Evolutionary conservation across 2,113 vertebrate genomes (phyloP).

Genomic region (Elaphurus davidianus): DNA sequence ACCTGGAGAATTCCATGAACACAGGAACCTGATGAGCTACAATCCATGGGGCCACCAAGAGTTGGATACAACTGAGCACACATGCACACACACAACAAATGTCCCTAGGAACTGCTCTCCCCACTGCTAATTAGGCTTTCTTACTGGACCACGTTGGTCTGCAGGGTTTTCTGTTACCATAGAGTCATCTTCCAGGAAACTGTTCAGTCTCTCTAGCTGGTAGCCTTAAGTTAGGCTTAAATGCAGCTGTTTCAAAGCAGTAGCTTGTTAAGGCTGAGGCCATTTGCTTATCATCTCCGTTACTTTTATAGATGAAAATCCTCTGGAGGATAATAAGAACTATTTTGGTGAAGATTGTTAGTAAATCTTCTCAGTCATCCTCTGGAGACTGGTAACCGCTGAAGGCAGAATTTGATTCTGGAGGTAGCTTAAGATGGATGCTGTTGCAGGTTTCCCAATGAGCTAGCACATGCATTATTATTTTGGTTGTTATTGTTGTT

Average conservation of each 20-base stretch:
- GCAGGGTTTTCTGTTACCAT: not conserved
- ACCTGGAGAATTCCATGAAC: not conserved
- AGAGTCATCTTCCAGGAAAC: not conserved
- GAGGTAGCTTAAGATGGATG: not conserved
- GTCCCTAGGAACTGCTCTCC: not conserved
- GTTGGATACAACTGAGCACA: not conserved
- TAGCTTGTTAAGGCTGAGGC: not conserved
- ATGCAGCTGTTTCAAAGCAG: not conserved
- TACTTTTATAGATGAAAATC: not conserved
- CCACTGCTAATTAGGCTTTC: not conserved
- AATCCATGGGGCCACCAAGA: not conserved
- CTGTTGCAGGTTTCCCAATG: not conserved
- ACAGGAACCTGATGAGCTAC: not conserved
- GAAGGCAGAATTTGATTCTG: not conserved
- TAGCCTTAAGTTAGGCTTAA: not conserved
- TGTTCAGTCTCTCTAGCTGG: not conserved
- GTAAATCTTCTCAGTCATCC: not conserved
- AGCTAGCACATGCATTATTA: not conserved
- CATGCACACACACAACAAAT: not conserved
- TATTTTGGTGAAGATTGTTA: not conserved
- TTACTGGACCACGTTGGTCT: not conserved
- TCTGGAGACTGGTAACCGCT: not conserved
- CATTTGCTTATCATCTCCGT: not conserved
- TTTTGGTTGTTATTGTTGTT: not conserved
- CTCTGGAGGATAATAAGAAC: not conserved